Conservation (phyloP, 2,113 vertebrate genomes). For the Aramus guarauna region DNA sequence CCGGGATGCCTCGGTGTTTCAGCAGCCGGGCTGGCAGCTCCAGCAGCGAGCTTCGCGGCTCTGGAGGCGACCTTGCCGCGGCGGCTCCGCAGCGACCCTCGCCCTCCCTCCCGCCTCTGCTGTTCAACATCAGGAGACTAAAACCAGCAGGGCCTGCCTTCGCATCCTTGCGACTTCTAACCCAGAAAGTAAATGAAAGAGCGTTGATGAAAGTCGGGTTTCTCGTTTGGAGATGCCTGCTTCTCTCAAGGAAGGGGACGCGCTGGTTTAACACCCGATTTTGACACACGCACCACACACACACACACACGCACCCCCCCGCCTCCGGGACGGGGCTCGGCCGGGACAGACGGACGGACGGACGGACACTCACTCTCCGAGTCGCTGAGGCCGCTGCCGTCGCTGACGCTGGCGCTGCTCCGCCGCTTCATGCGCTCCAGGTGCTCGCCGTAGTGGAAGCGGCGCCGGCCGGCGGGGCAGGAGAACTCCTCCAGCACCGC, state of each 20-base stretch:
- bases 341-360: background rate
- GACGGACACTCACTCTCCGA: slow-evolving; percentile 76
- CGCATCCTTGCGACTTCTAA: background rate
- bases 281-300: no score
- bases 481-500: slow-evolving; percentile 92
- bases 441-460: slow-evolving; percentile 90
- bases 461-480: slow-evolving; percentile 86
- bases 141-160: background rate
- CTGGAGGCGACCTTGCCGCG: background rate
- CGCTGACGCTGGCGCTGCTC: slow-evolving; percentile 90
- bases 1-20: background rate
- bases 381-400: slow-evolving; percentile 92
- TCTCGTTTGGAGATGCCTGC: background rate
- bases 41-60: accelerated
- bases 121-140: background rate
- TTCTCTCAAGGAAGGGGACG: background rate
- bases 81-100: no score
- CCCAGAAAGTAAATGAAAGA: accelerated
- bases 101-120: background rate
- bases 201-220: background rate
- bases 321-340: no score
- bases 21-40: background rate
- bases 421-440: slow-evolving; percentile 89
- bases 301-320: no score
- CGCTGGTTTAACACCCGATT: background rate